A percentile compares a stretch with the other conserved stretches of the same genome.
Conservation (phyloP, 2,888 invertebrate genomes). For the Mythimna albipuncta region DNA sequence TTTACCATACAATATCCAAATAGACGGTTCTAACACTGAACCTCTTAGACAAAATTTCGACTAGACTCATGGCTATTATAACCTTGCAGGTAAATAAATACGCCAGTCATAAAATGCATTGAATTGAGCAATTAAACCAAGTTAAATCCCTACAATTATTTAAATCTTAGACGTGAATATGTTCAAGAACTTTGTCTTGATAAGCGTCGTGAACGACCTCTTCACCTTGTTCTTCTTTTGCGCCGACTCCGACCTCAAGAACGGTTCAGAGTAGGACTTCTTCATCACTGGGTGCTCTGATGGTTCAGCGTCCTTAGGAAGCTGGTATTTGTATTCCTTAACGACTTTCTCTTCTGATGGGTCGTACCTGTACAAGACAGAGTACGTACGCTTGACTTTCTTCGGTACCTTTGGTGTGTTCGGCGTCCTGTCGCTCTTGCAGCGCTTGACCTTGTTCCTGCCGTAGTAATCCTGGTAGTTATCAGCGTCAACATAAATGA, state of each 20-base stretch:
- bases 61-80: conserved; percentile 69
- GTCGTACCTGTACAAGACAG: conserved; percentile 87
- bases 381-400: conserved; percentile 87
- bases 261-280: conserved; percentile 85
- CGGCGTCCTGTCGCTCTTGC: conserved; percentile 85
- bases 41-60: conserved; percentile 64
- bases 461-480: conserved; percentile 86
- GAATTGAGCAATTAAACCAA: conserved; percentile 85
- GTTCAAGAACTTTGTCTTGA: conserved; percentile 87
- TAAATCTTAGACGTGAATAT: conserved; percentile 87
- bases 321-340: conserved; percentile 87
- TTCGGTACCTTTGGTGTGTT: conserved; percentile 78
- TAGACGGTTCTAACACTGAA: conserved; percentile 45
- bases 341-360: conserved; percentile 86
- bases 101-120: conserved; percentile 83
- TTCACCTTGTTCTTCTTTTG: conserved; percentile 86
- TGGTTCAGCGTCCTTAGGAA: conserved; percentile 75
- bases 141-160: conserved; percentile 57
- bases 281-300: conserved; percentile 72
- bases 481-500: conserved; percentile 85
- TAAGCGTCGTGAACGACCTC: conserved; percentile 86
- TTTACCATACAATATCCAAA: conserved; percentile 43
- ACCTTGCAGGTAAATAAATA: conserved; percentile 64
- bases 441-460: conserved; percentile 86
- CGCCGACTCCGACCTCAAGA: conserved; percentile 78